These are phyloP conservation scores for Hippopotamus amphibius DNA, from an alignment of 2,113 vertebrate genomes.

Conservation along the genomic window DNA sequence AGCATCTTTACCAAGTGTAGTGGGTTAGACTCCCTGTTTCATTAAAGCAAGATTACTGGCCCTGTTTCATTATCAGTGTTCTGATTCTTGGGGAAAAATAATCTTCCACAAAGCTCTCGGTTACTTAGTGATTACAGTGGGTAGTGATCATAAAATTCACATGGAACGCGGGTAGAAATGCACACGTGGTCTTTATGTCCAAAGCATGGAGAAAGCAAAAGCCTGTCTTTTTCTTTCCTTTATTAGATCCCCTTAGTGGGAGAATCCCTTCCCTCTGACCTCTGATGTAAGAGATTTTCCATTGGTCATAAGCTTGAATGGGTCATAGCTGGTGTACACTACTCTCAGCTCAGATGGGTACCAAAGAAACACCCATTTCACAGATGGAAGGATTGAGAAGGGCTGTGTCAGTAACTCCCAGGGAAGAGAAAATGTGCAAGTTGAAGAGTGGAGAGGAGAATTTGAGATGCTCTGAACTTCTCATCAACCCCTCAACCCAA, in stretches of 20 bases:
- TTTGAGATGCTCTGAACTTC: accelerated
- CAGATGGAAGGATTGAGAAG: neutral
- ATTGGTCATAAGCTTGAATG: accelerated
- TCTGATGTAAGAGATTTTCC: no score
- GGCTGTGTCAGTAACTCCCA: no score
- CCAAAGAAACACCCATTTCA: no score
- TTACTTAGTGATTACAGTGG: slow-evolving; percentile 69
- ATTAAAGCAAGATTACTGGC: slow-evolving; percentile 55
- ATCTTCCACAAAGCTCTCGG: slow-evolving; percentile 75
- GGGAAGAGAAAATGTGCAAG: neutral
- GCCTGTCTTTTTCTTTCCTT: neutral
- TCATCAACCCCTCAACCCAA: no score
- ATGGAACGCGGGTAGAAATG: neutral
- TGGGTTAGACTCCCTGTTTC: slow-evolving; percentile 77
- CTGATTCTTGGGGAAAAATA: slow-evolving; percentile 68
- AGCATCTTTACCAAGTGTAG: slow-evolving; percentile 59
- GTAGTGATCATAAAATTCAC: neutral
- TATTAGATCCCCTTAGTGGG: accelerated
- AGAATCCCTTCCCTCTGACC: accelerated
- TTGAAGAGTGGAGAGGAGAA: neutral
- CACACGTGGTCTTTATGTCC: neutral
- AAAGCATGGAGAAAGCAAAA: neutral
- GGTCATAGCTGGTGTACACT: accelerated
- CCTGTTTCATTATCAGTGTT: slow-evolving; percentile 70
- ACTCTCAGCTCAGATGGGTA: neutral